Conservation (phyloP, 2,888 invertebrate genomes). For the Hipparchia sbordonii region DNA sequence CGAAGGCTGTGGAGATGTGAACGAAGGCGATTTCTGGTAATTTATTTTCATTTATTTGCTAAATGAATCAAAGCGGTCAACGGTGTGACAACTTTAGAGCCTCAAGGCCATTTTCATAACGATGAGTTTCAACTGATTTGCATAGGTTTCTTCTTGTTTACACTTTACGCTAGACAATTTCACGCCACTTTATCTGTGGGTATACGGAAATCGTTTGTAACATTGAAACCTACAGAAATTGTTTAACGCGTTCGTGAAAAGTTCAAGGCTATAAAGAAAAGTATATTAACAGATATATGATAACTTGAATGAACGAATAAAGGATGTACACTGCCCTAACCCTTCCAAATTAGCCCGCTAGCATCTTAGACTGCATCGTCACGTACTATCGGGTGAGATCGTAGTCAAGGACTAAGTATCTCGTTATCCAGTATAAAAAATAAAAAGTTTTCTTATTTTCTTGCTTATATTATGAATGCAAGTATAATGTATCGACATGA, state of each 20-base stretch:
- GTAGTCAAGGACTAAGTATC: too few species aligned
- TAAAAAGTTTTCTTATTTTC: too few species aligned
- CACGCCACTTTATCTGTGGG: conserved; percentile 5
- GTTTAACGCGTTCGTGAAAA: background rate
- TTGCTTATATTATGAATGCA: too few species aligned
- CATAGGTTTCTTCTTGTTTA: conserved; percentile 27
- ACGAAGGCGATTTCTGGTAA: too few species aligned
- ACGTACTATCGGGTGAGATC: too few species aligned
- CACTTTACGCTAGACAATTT: conserved; percentile 3
- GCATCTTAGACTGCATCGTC: too few species aligned
- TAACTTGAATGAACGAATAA: too few species aligned
- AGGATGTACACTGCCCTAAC: too few species aligned
- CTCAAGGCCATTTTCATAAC: conserved; percentile 42
- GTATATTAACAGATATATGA: background rate
- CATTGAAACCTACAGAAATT: background rate
- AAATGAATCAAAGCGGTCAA: conserved; percentile 54
- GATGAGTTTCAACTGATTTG: conserved; percentile 31
- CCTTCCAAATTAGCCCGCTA: too few species aligned
- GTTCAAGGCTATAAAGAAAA: background rate
- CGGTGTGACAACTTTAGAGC: conserved; percentile 52
- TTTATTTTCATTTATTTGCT: conserved; percentile 31
- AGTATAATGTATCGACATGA: too few species aligned
- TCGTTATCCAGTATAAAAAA: too few species aligned
- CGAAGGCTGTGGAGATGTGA: too few species aligned
- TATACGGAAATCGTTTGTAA: background rate